phyloP scores from a whole-genome alignment of 2,113 vertebrate genomes.

The Ammodytes dubius region DNA sequence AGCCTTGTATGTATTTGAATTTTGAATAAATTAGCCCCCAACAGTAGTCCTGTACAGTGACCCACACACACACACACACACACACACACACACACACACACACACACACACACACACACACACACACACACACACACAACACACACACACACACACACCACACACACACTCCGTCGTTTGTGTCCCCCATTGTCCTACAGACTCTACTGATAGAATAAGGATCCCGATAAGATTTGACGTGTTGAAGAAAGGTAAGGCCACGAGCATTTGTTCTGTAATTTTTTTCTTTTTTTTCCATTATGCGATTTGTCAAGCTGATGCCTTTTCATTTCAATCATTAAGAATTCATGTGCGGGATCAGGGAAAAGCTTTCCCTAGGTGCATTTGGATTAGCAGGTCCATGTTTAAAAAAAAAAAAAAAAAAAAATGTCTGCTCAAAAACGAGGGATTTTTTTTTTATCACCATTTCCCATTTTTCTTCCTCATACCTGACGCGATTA shows the following conservation, averaged over 20 bases:
- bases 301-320: conserved; percentile 72
- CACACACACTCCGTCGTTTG: background rate
- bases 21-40: conserved; percentile 18
- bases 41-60: background rate
- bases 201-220: conserved; percentile 65
- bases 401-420: background rate
- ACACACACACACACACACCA: too few relatives aligned
- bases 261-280: conserved; percentile 64
- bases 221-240: conserved; percentile 55
- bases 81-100: too few relatives aligned
- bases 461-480: conserved; percentile 78
- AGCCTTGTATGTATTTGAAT: background rate
- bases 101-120: too few relatives aligned
- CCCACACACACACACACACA: too few relatives aligned
- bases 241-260: conserved; percentile 49
- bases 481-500: conserved; percentile 80
- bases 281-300: conserved; percentile 74
- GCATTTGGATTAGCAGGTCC: conserved; percentile 80
- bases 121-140: background rate
- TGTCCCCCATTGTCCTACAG: conserved; percentile 42
- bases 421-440: conserved; percentile 47
- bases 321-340: conserved; percentile 79
- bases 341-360: conserved; percentile 77
- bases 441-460: conserved; percentile 62
- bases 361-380: conserved; percentile 72